Conservation (phyloP, 1,140 invertebrate genomes). For the Dysdera silvatica region DNA sequence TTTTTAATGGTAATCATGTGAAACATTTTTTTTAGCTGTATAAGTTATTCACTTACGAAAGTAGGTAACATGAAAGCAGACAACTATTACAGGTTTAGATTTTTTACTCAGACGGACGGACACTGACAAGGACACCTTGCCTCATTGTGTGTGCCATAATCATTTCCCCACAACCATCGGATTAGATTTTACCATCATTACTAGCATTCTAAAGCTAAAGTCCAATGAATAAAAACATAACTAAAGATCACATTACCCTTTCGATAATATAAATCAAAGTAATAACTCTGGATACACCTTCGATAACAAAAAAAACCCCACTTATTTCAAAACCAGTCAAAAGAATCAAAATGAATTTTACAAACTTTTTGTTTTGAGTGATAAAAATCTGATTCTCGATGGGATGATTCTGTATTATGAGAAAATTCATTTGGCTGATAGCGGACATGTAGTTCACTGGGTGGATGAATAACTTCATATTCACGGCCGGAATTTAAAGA, state of each 20-base stretch:
- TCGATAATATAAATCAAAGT: neutral
- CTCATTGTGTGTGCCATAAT: too few relatives aligned
- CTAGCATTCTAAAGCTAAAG: neutral
- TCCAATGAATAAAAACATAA: neutral
- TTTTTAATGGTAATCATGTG: neutral
- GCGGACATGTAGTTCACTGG: slow-evolving; percentile 10
- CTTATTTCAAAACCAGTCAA: neutral
- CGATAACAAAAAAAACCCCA: neutral
- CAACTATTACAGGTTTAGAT: too few relatives aligned
- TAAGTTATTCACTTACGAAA: slow-evolving; percentile 4
- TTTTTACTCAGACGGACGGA: neutral
- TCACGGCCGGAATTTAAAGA: slow-evolving; percentile 26
- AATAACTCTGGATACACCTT: too few relatives aligned
- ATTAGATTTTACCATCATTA: neutral
- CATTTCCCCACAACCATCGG: too few relatives aligned
- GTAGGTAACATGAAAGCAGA: neutral
- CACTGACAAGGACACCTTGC: too few relatives aligned
- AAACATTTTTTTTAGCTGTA: too few relatives aligned
- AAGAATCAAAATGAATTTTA: neutral
- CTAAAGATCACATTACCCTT: neutral
- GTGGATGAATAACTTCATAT: slow-evolving; percentile 6
- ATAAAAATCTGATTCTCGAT: slow-evolving; percentile 26
- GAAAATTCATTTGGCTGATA: slow-evolving; percentile 20
- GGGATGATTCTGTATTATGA: slow-evolving; percentile 20
- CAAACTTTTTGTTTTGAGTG: slow-evolving; percentile 23